Evolutionary conservation across 2,888 invertebrate species (phyloP).

Genomic region (Zaprionus lineosus): DNA sequence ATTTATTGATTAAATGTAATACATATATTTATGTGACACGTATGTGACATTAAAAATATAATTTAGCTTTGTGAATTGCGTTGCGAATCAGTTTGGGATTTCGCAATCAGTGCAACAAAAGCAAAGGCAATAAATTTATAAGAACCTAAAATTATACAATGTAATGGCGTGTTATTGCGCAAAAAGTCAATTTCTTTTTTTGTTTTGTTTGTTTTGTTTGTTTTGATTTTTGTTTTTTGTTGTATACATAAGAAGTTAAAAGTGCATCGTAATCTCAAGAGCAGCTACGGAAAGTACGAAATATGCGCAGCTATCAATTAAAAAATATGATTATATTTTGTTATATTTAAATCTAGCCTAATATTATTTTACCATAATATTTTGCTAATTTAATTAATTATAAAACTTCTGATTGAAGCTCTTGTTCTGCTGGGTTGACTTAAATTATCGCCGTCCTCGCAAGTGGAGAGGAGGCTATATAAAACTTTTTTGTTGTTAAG

Average conservation of each 20-base stretch:
- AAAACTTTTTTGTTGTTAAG: slow-evolving; percentile 22
- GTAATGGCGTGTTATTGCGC: slow-evolving; percentile 66
- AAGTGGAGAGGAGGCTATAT: slow-evolving; percentile 15
- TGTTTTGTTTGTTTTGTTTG: slow-evolving; percentile 1
- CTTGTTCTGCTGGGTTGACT: slow-evolving; percentile 52
- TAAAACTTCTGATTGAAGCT: slow-evolving; percentile 38
- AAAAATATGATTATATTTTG: slow-evolving; percentile 20
- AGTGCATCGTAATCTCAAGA: slow-evolving; percentile 43
- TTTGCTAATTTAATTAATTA: slow-evolving; percentile 71
- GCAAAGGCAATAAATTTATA: slow-evolving; percentile 28
- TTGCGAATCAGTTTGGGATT: slow-evolving; percentile 10
- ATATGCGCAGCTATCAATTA: slow-evolving; percentile 41
- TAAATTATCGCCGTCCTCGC: slow-evolving; percentile 62
- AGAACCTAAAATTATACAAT: slow-evolving; percentile 54
- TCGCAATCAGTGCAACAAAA: slow-evolving; percentile 22
- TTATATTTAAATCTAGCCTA: slow-evolving; percentile 54
- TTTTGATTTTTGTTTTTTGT: slow-evolving; percentile 2
- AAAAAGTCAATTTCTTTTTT: slow-evolving; percentile 33
- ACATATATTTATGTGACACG: slow-evolving; percentile 1
- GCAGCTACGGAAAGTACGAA: slow-evolving; percentile 23
- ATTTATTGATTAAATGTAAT: slow-evolving; percentile 30
- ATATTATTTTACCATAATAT: slow-evolving; percentile 70
- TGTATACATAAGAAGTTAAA: slow-evolving; percentile 17
- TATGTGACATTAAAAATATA: slow-evolving; percentile 30
- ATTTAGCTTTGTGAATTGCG: slow-evolving; percentile 19